phyloP scores from a whole-genome alignment of 2,888 invertebrate genomes.

The Hololepta plana region DNA sequence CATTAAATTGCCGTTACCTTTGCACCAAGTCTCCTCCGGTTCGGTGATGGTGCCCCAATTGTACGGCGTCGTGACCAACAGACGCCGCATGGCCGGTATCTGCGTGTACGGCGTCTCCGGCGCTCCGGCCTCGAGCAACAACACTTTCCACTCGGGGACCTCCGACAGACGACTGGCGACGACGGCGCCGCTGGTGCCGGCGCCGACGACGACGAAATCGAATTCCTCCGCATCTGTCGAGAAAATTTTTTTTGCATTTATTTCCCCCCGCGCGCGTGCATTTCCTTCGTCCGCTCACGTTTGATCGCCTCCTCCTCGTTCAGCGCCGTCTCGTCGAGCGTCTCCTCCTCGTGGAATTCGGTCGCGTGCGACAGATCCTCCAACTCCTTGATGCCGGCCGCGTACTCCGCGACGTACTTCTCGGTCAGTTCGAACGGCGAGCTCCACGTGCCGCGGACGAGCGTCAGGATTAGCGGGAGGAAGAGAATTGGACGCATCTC shows the following conservation, averaged over 20 bases:
- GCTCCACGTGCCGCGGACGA: constrained; percentile 3
- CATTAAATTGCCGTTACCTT: too few relatives aligned
- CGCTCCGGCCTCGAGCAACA: constrained; percentile 35
- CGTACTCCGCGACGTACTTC: constrained; percentile 17
- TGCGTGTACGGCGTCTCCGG: constrained; percentile 28
- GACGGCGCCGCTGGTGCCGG: constrained; percentile 30
- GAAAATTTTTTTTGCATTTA: constrained; percentile 2
- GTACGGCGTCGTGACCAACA: constrained; percentile 29
- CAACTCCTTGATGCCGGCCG: constrained; percentile 16
- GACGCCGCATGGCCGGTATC: constrained; percentile 24
- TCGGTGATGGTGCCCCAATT: constrained; percentile 40
- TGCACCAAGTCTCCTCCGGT: constrained; percentile 32
- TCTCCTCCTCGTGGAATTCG: constrained; percentile 12
- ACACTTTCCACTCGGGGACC: constrained; percentile 25
- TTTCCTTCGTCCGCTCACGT: constrained; percentile 11
- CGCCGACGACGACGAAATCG: constrained; percentile 29
- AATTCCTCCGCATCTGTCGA: constrained; percentile 16
- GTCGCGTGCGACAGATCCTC: constrained; percentile 12
- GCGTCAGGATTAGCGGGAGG: not conserved
- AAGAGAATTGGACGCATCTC: not conserved
- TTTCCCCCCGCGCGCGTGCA: constrained; percentile 4
- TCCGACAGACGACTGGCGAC: constrained; percentile 31
- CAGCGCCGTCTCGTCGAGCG: constrained; percentile 12
- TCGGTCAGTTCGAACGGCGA: constrained; percentile 20
- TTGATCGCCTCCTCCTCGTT: constrained; percentile 14